Base-by-base conservation (phyloP, 2,888 invertebrate genomes). In the Pecten maximus region DNA sequence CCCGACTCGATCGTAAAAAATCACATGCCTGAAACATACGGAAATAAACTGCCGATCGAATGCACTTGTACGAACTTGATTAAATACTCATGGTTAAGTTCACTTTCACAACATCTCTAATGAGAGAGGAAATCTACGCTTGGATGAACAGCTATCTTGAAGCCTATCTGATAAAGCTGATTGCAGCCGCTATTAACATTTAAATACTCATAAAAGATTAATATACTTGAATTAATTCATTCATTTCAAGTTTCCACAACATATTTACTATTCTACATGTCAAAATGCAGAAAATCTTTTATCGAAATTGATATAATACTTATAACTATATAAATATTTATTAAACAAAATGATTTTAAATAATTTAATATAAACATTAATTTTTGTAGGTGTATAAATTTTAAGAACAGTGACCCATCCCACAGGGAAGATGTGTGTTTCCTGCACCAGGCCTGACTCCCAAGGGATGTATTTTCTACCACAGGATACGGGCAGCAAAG, bases 381-480 rank as follows among this genome's bases (percentile, higher is more conserved):
- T 74, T 74, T 74, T 74, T 28, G 35, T 3, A 19, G 50, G 74
- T 35, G 74, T 74, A 74, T n/a, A n/a, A n/a, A n/a, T n/a, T n/a
- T n/a, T n/a, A 16, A 28, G 28, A 74, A 74, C 12, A 74, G 35
- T 28, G 54, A 54, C 12, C 74, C 35, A 74, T 74, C 74, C 74
- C 74, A 74, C 28, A 74, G 74, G 28, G 74, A 35, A 0, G 35
- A 28, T 35, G 74, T 74, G 74, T 74, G 4, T 28, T 74, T 28
- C 74, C 74, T 74, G 35, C 35, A 74, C 74, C 74, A 74, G 74
- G 74, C 74, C 74, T 74, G 74, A 74, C 74, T 74, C 28, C 60
- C 28, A n/a, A 28, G 74, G 15, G 54, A 54, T 54, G 12, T 3
- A n/a, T 74, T 74, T 10, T 74, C 74, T 35, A 28, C 15, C 35